Evolutionary conservation across 2,113 vertebrate species (phyloP).

Genomic region (pig (Sus scrofa)): T2T-Sscrofa CM000820.6:90175001-90175500

Average conservation of each 20-base stretch:
- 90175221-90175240: background rate
- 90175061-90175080: background rate
- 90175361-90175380: background rate
- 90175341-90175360: background rate
- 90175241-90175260: background rate
- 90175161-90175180: constrained; percentile 31
- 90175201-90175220: background rate
- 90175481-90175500: background rate
- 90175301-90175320: background rate
- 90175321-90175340: background rate
- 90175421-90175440: background rate
- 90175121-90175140: background rate
- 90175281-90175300: background rate
- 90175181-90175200: background rate
- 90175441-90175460: background rate
- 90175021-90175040: background rate
- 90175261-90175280: background rate
- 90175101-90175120: constrained; percentile 28
- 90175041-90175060: background rate
- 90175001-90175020: background rate
- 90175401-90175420: background rate
- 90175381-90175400: background rate
- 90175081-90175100: background rate
- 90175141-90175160: constrained; percentile 17
- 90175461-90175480: background rate